Evolutionary conservation across 2,888 invertebrate species (phyloP), one percentile per base, ranked within the genome.

Genomic region (Callyntrura guangdongensis): DNA sequence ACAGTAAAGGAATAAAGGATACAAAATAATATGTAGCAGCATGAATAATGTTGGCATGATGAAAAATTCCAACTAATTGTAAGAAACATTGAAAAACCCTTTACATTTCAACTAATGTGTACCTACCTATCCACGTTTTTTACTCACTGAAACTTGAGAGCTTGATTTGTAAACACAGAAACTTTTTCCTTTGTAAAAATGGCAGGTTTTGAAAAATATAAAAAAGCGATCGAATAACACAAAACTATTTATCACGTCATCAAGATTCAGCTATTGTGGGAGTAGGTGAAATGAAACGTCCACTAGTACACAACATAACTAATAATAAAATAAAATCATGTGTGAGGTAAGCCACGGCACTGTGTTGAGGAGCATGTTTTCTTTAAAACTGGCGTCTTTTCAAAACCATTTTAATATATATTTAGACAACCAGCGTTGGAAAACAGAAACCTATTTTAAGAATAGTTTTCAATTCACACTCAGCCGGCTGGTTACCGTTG

Each of bases 311-410:
- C 53, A 53, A 53, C 53, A n/a, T n/a, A 5, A n/a, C 12, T n/a
- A 53, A n/a, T 14, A 53, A n/a, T 14, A 53, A n/a, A 53, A 53
- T 14, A 53, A 53, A 14, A 14, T n/a, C 2, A 53, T 5, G n/a
- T 53, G 53, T 12, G n/a, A 53, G n/a, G 53, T 14, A 53, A 53
- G 53, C 12, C 12, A 61, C 8, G 61, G 12, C 61, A 20, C 61
- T 61, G 61, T 61, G 61, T 61, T 8, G 61, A 20, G 2, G 61
- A 61, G 61, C 61, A 61, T 17, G 61, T 61, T 61, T 20, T 61
- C 61, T 1, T 61, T 61, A n/a, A n/a, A 53, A 53, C 11, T 53
- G 36, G 36, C 36, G 36, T 36, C 36, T 4, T 36, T 36, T 36
- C 36, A 36, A 6, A 36, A 36, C 36, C 36, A 36, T 36, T 36